phyloP scores from a whole-genome alignment of 1,140 invertebrate genomes.

The Eciton burchellii region DNA sequence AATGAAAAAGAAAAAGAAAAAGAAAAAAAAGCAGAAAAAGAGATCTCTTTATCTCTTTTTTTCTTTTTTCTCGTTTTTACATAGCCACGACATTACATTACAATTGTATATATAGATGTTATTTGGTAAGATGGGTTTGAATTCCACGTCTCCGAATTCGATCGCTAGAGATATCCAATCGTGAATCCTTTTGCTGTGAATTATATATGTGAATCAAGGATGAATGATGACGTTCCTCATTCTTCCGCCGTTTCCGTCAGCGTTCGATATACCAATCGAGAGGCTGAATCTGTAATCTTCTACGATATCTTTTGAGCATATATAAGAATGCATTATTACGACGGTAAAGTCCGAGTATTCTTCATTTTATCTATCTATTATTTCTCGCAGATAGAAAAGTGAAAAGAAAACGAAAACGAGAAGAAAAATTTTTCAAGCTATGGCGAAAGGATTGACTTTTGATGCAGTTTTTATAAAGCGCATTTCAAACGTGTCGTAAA shows the following conservation, averaged over 20 bases:
- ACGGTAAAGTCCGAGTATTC: constrained; percentile 22
- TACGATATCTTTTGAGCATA: constrained; percentile 17
- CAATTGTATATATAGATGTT: constrained; percentile 1
- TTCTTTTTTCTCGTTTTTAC: constrained; percentile 32
- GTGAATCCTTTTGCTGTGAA: constrained; percentile 40
- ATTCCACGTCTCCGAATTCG: neutral
- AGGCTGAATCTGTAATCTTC: constrained; percentile 28
- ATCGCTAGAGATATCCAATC: constrained; percentile 19
- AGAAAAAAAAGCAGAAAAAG: neutral
- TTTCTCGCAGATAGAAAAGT: neutral
- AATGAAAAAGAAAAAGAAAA: too few species aligned
- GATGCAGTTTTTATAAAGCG: constrained; percentile 51
- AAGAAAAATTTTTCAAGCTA: neutral
- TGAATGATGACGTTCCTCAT: constrained; percentile 19
- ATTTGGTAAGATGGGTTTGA: constrained; percentile 12
- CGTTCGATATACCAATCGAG: constrained; percentile 28
- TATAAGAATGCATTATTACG: constrained; percentile 11
- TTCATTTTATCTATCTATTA: neutral
- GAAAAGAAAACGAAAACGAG: neutral
- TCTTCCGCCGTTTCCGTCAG: neutral
- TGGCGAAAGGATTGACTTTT: constrained; percentile 34
- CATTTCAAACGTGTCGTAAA: constrained; percentile 42
- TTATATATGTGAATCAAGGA: neutral
- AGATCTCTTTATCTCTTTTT: neutral
- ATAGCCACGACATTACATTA: constrained; percentile 16